Percentiles rank a stretch among this genome's conserved stretches.
Conservation (phyloP, 2,113 vertebrate genomes). For the Ochotona princeps region DNA sequence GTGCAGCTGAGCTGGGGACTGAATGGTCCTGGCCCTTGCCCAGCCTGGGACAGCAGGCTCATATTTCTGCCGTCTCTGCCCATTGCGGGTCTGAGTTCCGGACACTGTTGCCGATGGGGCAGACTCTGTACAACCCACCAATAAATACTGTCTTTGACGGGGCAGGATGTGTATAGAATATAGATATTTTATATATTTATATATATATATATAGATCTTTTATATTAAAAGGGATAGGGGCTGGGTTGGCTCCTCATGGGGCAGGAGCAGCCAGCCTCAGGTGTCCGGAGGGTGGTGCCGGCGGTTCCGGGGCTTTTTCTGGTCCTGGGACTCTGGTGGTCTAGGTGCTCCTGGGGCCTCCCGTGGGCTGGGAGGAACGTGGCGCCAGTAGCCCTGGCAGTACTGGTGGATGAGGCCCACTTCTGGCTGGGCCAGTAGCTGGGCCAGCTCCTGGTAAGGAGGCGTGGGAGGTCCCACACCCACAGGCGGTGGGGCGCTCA, state of each 20-base stretch:
- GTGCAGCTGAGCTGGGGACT: constrained; percentile 52
- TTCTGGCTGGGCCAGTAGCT: constrained; percentile 97
- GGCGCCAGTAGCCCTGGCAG: constrained; percentile 98
- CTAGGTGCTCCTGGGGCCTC: constrained; percentile 88
- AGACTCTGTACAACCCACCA: constrained; percentile 93
- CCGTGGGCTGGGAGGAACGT: constrained; percentile 86
- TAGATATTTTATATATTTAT: constrained; percentile 83
- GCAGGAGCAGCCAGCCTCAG: constrained; percentile 88
- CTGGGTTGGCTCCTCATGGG: constrained; percentile 74
- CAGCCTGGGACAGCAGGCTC: constrained; percentile 5
- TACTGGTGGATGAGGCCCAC: constrained; percentile 99
- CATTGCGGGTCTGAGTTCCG: constrained; percentile 31
- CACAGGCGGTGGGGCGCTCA: constrained; percentile 65
- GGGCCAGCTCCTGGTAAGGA: constrained; percentile 96
- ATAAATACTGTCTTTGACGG: constrained; percentile 91
- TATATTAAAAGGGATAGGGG: constrained; percentile 89
- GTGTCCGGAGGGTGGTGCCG: constrained; percentile 94
- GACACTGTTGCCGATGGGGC: constrained; percentile 5
- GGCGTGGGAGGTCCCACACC: constrained; percentile 84
- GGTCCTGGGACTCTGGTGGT: constrained; percentile 94
- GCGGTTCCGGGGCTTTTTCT: constrained; percentile 97
- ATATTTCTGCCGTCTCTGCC: constrained; percentile 52
- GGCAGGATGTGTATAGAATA: constrained; percentile 69
- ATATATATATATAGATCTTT: constrained; percentile 88
- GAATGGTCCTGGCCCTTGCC: constrained; percentile 36